A percentile compares a stretch with the other conserved stretches of the same genome.
phyloP scores from a whole-genome alignment of 2,113 vertebrate species.

The Shinisaurus crocodilurus region DNA sequence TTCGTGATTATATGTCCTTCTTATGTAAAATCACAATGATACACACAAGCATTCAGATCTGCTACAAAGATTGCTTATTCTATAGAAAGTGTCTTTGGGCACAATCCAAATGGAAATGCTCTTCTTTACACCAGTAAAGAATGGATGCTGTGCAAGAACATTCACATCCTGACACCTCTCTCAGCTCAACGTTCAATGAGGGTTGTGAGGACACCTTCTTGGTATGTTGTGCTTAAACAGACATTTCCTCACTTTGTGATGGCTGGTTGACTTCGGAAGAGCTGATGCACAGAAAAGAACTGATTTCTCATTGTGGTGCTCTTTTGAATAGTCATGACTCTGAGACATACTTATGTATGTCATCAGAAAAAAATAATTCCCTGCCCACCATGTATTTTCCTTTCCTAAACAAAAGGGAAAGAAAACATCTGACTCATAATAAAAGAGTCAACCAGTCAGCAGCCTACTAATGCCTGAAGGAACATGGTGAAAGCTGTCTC shows the following conservation, averaged over 20 bases:
- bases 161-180: not conserved
- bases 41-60: no score
- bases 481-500: slow-evolving; percentile 49
- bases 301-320: not conserved
- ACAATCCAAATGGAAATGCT: not conserved
- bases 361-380: not conserved
- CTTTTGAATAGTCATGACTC: not conserved
- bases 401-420: slow-evolving; percentile 42
- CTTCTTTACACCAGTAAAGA: not conserved
- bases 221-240: not conserved
- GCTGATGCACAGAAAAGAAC: not conserved
- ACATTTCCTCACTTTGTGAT: not conserved
- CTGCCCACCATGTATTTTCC: slow-evolving; percentile 1
- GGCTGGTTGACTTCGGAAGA: not conserved
- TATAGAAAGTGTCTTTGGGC: not conserved
- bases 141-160: not conserved
- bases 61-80: not conserved
- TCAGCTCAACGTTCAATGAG: not conserved
- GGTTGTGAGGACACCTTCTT: no score
- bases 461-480: slow-evolving; percentile 46
- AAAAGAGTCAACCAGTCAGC: slow-evolving; percentile 51
- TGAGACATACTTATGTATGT: not conserved
- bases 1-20: no score
- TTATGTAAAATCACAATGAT: not conserved
- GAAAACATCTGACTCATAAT: slow-evolving; percentile 43